Percentiles rank a stretch among this genome's conserved stretches.
These are phyloP conservation scores for Mionectes olivaceus DNA, from an alignment of 2,797 vertebrate genomes.

Conservation along the genomic window DNA sequence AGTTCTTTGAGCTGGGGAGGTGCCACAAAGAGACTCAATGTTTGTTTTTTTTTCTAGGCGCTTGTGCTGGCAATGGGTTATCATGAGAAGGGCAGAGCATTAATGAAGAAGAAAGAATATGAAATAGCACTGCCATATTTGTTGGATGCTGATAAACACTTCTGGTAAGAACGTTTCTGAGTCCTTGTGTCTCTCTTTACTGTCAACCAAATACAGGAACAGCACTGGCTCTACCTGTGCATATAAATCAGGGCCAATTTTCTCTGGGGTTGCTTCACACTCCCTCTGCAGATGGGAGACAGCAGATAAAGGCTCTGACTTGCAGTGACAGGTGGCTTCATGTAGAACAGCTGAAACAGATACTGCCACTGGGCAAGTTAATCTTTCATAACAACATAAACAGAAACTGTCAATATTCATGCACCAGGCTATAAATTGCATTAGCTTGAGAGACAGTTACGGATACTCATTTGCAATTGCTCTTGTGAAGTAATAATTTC, in stretches of 20 bases:
- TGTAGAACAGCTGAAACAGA: constrained; percentile 27
- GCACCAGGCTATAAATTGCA: not conserved
- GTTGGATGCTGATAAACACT: constrained; percentile 91
- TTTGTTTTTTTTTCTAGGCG: constrained; percentile 78
- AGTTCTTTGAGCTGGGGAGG: not conserved
- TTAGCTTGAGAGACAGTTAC: not conserved
- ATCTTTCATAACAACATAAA: constrained; percentile 12
- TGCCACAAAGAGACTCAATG: not conserved
- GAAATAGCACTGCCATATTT: constrained; percentile 88
- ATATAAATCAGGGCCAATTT: not conserved
- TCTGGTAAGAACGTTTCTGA: constrained; percentile 82
- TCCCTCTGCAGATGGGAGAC: not conserved
- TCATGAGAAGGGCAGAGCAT: constrained; percentile 94
- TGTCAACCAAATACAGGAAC: not conserved
- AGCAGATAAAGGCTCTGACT: constrained; percentile 6
- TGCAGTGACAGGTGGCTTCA: constrained; percentile 15
- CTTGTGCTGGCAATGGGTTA: constrained; percentile 95
- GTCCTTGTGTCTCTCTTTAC: not conserved
- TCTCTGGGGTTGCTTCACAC: not conserved
- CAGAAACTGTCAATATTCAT: constrained; percentile 9
- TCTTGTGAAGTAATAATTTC: not conserved
- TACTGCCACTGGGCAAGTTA: not conserved
- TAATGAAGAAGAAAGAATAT: constrained; percentile 93
- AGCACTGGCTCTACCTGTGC: not conserved
- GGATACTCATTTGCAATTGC: not conserved